Conservation (phyloP, 2,888 invertebrate species). For the Dasypogon diadema region DNA sequence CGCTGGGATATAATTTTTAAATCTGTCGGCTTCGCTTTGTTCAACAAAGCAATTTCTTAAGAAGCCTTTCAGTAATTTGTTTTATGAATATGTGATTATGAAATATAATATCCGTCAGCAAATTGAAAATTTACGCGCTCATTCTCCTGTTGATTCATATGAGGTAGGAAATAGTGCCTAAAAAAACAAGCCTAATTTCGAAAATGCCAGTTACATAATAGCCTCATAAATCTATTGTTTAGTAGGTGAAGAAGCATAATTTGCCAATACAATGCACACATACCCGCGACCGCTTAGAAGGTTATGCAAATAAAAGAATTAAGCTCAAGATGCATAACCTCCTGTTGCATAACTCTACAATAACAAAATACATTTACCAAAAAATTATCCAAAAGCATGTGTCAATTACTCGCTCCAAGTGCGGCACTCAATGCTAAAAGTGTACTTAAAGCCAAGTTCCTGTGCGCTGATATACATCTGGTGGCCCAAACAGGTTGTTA, state of each 20-base stretch:
- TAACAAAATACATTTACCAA: not conserved
- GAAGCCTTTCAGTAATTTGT: no score
- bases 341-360: not conserved
- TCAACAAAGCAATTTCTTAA: no score
- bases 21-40: no score
- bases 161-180: not conserved
- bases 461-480: not conserved
- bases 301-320: not conserved
- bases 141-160: no score
- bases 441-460: no score
- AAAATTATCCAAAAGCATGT: not conserved
- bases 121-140: no score
- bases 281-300: not conserved
- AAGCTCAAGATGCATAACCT: constrained; percentile 7
- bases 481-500: not conserved
- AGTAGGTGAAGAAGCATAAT: not conserved
- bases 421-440: not conserved
- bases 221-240: not conserved
- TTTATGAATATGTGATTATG: no score
- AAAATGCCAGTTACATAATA: not conserved
- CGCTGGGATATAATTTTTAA: no score
- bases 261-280: not conserved
- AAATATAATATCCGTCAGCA: no score
- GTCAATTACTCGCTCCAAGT: constrained; percentile 9
- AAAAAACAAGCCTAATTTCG: not conserved